Evolutionary conservation across 92 coral and sea anemone genomes (phyloP), one percentile per base, ranked within the genome.

Genomic region (Siderastrea siderea): DNA sequence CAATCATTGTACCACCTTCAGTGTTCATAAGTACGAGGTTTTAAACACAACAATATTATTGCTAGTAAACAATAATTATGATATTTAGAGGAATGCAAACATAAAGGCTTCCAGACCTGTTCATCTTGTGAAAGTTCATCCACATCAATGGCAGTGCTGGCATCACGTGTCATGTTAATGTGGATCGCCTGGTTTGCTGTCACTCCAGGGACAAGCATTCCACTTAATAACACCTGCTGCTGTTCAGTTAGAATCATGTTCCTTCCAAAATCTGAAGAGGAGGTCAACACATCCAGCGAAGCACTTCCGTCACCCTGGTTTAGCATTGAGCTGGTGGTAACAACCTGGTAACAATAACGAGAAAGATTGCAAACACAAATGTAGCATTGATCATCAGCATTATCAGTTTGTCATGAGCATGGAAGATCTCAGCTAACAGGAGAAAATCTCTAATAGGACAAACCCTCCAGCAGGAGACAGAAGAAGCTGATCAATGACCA

Each of bases 131-230:
- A 52, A 10, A 62, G 48, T 72, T 26, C 81, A 62, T 74, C 71
- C 48, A 84, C 79, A 60, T 84, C 87, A 48, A 84, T 72, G 26
- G 74, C 61, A 0, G 71, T 59, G n/a, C 51, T 71, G 5, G 83
- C 60, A 71, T 86, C 87, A 26, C 75, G 90, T 5, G 98, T 84
- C 68, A 95, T 74, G 71, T 77, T 88, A 1, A 95, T 93, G 52
- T 95, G 98, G 6, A 95, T 67, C 10, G 91, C 84, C 73, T 94
- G 95, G 11, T 85, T 91, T 51, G 84, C 75, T 5, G 80, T 87
- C 10, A 88, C 93, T 47, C 96, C 98, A 59, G 95, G 93, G 12
- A 86, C 75, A 6, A 95, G 91, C 94, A 95, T 89, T 52, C 93
- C 92, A 58, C 98, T 91, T 79, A 94, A 75, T 72, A 95, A 74